Percentiles rank a stretch among this genome's conserved stretches.
These are phyloP conservation scores for Hirtodrosophila alboralis DNA, from an alignment of 2,888 invertebrate genomes.

Conservation along the genomic window DNA sequence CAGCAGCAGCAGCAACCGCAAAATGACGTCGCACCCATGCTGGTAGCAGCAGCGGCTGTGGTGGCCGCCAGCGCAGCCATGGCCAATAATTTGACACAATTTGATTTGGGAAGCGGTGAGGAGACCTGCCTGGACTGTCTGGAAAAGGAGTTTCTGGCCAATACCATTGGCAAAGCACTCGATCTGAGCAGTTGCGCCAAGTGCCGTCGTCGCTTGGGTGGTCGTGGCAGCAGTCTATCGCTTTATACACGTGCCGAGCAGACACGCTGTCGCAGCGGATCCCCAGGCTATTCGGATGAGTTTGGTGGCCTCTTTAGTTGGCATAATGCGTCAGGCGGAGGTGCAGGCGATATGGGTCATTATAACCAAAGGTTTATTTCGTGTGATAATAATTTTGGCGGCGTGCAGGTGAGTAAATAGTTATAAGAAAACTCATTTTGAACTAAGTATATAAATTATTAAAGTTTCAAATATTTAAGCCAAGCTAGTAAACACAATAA, in stretches of 20 bases:
- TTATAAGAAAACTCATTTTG: no score
- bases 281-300: constrained; percentile 60
- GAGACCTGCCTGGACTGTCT: constrained; percentile 83
- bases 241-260: constrained; percentile 62
- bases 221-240: constrained; percentile 65
- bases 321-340: constrained; percentile 41
- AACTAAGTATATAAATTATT: no score
- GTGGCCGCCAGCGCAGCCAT: constrained; percentile 51
- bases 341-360: constrained; percentile 33
- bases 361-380: constrained; percentile 77
- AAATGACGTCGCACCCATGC: constrained; percentile 55
- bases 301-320: constrained; percentile 59
- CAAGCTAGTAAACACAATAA: no score
- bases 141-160: constrained; percentile 83
- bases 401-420: constrained; percentile 61
- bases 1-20: constrained; percentile 35
- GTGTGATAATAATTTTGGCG: constrained; percentile 79
- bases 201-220: constrained; percentile 66
- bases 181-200: constrained; percentile 80
- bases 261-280: constrained; percentile 71
- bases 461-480: no score
- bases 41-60: constrained; percentile 61
- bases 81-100: constrained; percentile 55
- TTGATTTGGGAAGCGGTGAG: constrained; percentile 72
- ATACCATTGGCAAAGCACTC: constrained; percentile 82